Percentiles rank a stretch among this genome's conserved stretches.
phyloP scores from a whole-genome alignment of 2,888 invertebrate genomes.

The Polyploca ridens region DNA sequence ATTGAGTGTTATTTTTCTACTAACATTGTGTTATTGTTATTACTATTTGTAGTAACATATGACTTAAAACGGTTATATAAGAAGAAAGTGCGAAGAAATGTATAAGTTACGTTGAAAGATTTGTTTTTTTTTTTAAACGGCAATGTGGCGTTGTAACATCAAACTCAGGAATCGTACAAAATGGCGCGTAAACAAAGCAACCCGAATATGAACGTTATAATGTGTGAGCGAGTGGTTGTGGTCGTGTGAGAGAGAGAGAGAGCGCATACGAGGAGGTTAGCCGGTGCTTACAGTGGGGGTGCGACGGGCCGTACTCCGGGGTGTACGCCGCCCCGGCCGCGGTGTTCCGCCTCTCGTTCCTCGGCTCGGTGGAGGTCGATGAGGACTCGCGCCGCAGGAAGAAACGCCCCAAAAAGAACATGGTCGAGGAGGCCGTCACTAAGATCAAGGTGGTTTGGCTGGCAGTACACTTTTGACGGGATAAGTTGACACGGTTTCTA shows the following conservation, averaged over 20 bases:
- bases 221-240: conserved; percentile 25
- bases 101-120: background rate
- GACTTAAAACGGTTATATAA: too few species aligned
- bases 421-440: conserved; percentile 94
- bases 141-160: too few species aligned
- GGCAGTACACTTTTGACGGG: conserved; percentile 33
- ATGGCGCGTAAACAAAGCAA: conserved; percentile 23
- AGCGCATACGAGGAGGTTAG: conserved; percentile 66
- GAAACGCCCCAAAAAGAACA: conserved; percentile 93
- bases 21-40: too few species aligned
- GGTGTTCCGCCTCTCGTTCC: conserved; percentile 92
- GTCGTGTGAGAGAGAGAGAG: conserved; percentile 25
- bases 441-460: conserved; percentile 91
- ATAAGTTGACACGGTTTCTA: conserved; percentile 13
- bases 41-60: too few species aligned
- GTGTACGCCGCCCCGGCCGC: conserved; percentile 87
- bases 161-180: background rate
- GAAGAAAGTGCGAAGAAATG: too few species aligned
- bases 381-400: conserved; percentile 90
- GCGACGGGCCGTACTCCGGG: conserved; percentile 78
- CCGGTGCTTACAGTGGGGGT: conserved; percentile 75
- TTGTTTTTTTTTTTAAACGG: background rate
- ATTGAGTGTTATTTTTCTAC: too few species aligned
- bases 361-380: conserved; percentile 94
- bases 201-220: conserved; percentile 16